These are phyloP conservation scores for Struthio camelus DNA, from an alignment of 2,113 vertebrate species.

Conservation along the genomic window DNA sequence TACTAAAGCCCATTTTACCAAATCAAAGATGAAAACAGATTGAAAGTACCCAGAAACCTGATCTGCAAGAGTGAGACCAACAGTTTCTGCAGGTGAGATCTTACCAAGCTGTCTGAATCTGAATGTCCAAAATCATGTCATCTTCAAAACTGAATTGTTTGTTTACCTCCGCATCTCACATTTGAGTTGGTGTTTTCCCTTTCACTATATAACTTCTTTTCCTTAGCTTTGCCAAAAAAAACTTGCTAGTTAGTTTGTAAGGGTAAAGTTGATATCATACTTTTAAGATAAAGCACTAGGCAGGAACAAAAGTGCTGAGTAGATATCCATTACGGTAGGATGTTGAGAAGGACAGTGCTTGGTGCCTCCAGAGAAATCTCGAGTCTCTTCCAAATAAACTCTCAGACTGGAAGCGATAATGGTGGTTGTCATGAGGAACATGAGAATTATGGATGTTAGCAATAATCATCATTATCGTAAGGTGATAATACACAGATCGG, in stretches of 20 bases:
- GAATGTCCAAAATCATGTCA: neutral
- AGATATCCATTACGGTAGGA: rapidly evolving
- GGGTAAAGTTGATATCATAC: rapidly evolving
- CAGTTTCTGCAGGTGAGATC: neutral
- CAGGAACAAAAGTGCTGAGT: neutral
- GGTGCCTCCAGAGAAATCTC: neutral
- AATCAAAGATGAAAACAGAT: neutral
- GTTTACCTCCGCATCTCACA: neutral
- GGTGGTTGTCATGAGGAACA: neutral
- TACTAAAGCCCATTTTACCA: neutral
- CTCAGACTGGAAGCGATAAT: neutral
- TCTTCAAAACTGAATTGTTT: neutral
- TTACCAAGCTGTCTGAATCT: neutral
- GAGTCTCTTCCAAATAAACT: rapidly evolving
- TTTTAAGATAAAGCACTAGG: neutral
- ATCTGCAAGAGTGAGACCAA: neutral
- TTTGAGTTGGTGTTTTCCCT: neutral
- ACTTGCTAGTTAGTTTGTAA: neutral
- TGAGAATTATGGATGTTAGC: neutral
- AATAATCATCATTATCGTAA: rapidly evolving
- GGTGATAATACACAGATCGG: neutral
- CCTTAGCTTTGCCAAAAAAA: neutral
- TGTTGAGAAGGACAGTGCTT: neutral
- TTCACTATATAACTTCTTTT: neutral
- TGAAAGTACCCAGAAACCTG: neutral